Evolutionary conservation across 2,113 vertebrate genomes (phyloP), one percentile per base, ranked within the genome.

Genomic region (Callaeas wilsoni): DNA sequence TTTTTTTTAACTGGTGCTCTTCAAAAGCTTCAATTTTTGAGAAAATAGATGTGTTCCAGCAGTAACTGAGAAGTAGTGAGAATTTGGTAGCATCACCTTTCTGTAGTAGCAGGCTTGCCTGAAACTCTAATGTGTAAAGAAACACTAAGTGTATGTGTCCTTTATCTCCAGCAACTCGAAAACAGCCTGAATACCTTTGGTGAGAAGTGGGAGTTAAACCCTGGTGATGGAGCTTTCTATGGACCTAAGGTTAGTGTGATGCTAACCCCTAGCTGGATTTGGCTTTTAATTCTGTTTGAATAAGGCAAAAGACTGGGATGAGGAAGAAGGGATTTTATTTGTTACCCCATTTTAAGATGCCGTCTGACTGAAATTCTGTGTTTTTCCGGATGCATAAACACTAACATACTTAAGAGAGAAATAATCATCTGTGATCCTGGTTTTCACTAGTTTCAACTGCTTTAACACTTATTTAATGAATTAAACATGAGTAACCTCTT

Each of bases 181-280:
- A 99, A 98, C 96, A 99, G 99, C 96, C 97, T 99, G 83, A 99
- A 98, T 95, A 98, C 99, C 56, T 99, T 99, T 86, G 99, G 99
- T 55, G 98, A 99, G 96, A 99, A 99, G 88, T 99, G 99, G 99
- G 97, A 99, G 74, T 97, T 99, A 85, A 99, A 99, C 94, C 99
- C 99, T 11, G 99, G 99, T 1, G 99, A 99, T 88, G 99, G 99
- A 75, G 99, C 99, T 60, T 99, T 99, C 96, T 99, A 99, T 71
- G 99, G 99, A 86, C 99, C 99, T 65, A 99, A 99, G 99, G 99
- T 99, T 90, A 98, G 98, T 97, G 50, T 46, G 23, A 49, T 93
- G 41, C 26, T 62, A 29, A 37, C 6, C 9, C 5, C 8, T 57
- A 9, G 3, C 18, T 63, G 30, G 6, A 10, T 56, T 82, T 33